Conservation (phyloP, 2,797 vertebrate species). For the Sebastes steindachneri region DNA sequence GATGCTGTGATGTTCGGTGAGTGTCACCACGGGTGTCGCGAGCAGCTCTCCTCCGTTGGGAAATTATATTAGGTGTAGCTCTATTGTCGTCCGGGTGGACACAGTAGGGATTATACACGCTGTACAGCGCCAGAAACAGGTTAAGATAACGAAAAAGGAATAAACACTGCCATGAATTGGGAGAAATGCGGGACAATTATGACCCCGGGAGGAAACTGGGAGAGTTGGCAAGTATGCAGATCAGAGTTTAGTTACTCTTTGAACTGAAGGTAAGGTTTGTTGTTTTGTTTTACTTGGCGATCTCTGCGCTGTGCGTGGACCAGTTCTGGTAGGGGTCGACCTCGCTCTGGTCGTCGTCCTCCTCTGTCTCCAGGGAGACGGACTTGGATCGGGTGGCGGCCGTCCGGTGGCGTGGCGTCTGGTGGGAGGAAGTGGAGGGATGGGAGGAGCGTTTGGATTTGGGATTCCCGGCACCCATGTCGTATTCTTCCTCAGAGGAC, state of each 20-base stretch:
- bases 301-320: constrained; percentile 94
- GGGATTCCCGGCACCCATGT: constrained; percentile 82
- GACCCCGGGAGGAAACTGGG: too few species aligned
- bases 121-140: too few species aligned
- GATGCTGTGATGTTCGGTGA: too few species aligned
- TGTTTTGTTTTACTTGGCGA: constrained; percentile 86
- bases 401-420: constrained; percentile 76
- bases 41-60: too few species aligned
- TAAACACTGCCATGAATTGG: too few species aligned
- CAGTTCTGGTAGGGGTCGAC: constrained; percentile 90
- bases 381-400: constrained; percentile 67
- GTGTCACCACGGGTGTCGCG: too few species aligned
- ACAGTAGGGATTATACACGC: too few species aligned
- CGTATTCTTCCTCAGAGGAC: constrained; percentile 94
- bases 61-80: too few species aligned
- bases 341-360: constrained; percentile 88
- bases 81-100: too few species aligned
- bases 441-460: constrained; percentile 88
- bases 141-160: too few species aligned
- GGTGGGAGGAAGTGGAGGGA: constrained; percentile 83
- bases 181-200: too few species aligned
- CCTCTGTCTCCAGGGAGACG: constrained; percentile 76
- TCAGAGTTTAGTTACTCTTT: background rate
- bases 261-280: background rate
- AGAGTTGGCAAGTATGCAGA: background rate